Conservation (phyloP, 2,797 vertebrate genomes). For the Alfaro cultratus region DNA sequence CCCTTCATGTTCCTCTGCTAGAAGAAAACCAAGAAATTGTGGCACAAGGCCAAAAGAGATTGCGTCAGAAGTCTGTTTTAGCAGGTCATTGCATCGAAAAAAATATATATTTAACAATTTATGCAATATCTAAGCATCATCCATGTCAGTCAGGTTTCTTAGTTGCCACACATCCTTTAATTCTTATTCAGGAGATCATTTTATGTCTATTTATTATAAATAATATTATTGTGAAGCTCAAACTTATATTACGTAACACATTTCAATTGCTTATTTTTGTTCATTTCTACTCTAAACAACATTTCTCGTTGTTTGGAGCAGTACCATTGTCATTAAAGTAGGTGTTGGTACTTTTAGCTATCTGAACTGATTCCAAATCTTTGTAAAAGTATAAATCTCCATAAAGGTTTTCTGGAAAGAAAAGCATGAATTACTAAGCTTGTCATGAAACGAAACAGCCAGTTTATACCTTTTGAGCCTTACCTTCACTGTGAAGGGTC, state of each 20-base stretch:
- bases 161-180: neutral
- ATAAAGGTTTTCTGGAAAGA: neutral
- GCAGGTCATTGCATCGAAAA: constrained; percentile 35
- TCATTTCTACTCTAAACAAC: too few relatives aligned
- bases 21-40: constrained; percentile 53
- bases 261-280: too few relatives aligned
- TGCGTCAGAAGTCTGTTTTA: constrained; percentile 55
- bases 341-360: neutral
- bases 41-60: constrained; percentile 61
- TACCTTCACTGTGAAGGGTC: neutral
- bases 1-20: constrained; percentile 63
- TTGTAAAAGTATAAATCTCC: neutral
- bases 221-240: neutral
- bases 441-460: neutral
- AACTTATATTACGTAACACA: neutral
- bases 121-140: constrained; percentile 17
- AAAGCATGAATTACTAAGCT: neutral
- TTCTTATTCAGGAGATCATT: constrained; percentile 9
- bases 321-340: neutral
- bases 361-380: neutral
- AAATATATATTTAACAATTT: constrained; percentile 26
- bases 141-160: constrained; percentile 9
- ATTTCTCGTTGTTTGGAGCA: neutral
- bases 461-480: neutral
- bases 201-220: neutral